Evolutionary conservation across 2,797 vertebrate species (phyloP).

Genomic region (Tachyglossus aculeatus): DNA sequence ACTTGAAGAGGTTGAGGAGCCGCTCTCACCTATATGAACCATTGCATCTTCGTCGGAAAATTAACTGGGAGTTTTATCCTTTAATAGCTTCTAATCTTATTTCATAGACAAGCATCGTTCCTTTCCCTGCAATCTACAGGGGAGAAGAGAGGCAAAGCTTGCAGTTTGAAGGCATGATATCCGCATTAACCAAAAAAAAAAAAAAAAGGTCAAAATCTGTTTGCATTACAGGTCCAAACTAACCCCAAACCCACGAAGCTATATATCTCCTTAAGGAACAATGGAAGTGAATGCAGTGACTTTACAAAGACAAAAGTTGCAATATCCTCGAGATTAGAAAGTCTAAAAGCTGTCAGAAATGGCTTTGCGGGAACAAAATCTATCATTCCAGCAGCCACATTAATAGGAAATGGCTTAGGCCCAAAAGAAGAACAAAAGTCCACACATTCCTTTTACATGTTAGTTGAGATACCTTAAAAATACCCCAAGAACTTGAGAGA

Average conservation of each 20-base stretch:
- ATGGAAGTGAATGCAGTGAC: conserved; percentile 45
- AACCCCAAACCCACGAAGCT: conserved; percentile 52
- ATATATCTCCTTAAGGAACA: conserved; percentile 41
- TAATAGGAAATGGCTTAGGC: conserved; percentile 32
- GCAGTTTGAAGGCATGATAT: conserved; percentile 55
- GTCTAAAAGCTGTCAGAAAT: conserved; percentile 52
- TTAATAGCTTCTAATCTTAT: conserved; percentile 72
- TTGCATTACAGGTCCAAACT: conserved; percentile 57
- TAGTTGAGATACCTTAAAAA: background rate
- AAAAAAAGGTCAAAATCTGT: conserved; percentile 60
- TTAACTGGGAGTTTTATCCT: conserved; percentile 65
- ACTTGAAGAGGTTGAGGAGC: conserved; percentile 68
- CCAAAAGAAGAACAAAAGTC: conserved; percentile 14
- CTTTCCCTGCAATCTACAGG: conserved; percentile 52
- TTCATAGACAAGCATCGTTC: conserved; percentile 54
- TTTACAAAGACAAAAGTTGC: conserved; percentile 58
- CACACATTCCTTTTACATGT: background rate
- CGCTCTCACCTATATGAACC: conserved; percentile 59
- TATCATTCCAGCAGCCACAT: conserved; percentile 47
- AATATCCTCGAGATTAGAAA: conserved; percentile 52
- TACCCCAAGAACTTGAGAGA: background rate
- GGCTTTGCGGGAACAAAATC: conserved; percentile 55
- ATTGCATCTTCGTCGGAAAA: conserved; percentile 59
- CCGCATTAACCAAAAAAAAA: conserved; percentile 61
- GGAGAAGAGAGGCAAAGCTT: conserved; percentile 51